Evolutionary conservation across 2,888 invertebrate genomes (phyloP).

Genomic region (Seira ritae): DNA sequence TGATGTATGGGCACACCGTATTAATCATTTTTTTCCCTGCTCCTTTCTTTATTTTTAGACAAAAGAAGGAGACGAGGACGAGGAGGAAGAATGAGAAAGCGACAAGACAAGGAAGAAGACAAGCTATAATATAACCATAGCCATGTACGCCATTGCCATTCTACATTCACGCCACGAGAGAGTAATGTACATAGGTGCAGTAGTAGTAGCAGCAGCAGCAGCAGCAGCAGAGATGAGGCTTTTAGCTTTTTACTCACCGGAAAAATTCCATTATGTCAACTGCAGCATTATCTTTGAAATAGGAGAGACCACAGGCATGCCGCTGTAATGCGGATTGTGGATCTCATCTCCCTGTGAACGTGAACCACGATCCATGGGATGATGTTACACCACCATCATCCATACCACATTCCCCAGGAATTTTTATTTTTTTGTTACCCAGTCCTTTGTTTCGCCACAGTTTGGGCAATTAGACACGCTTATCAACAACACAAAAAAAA

Average conservation of each 20-base stretch:
- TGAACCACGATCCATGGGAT: too few relatives aligned
- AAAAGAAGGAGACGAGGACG: conserved; percentile 47
- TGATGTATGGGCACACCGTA: conserved; percentile 66
- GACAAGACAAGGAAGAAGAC: conserved; percentile 43
- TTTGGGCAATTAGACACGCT: conserved; percentile 49
- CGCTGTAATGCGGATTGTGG: too few relatives aligned
- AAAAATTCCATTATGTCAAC: conserved; percentile 57
- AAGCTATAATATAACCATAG: neutral
- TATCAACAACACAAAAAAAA: conserved; percentile 33
- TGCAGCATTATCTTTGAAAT: conserved; percentile 44
- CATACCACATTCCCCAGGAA: too few relatives aligned
- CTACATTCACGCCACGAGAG: too few relatives aligned
- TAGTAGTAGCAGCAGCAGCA: too few relatives aligned
- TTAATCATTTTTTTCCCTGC: conserved; percentile 9
- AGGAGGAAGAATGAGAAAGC: conserved; percentile 37
- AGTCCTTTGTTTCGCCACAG: conserved; percentile 53
- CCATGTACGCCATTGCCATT: too few relatives aligned
- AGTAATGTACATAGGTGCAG: too few relatives aligned
- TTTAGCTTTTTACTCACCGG: conserved; percentile 15
- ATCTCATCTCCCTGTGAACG: too few relatives aligned
- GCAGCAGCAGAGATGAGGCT: neutral
- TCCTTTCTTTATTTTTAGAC: neutral
- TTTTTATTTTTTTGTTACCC: too few relatives aligned
- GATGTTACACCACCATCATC: too few relatives aligned
- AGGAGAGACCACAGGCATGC: conserved; percentile 27